Conservation (phyloP, 2,113 vertebrate species). For the Aegithalos caudatus region DNA sequence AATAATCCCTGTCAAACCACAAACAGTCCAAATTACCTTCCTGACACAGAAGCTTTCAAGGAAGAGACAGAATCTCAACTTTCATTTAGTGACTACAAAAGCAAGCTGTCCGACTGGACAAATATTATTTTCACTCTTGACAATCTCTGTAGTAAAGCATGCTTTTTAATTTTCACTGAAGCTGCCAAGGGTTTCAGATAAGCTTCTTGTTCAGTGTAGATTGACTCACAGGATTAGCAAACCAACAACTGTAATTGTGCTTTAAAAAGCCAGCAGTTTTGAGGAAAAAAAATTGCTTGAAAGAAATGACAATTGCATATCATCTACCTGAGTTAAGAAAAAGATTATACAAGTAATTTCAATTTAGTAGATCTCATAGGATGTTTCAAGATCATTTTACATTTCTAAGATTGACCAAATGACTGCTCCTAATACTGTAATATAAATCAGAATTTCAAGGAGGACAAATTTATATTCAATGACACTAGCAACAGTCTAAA, state of each 20-base stretch:
- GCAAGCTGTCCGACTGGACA: constrained; percentile 97
- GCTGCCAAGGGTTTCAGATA: constrained; percentile 74
- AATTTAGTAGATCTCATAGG: neutral
- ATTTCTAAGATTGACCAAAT: neutral
- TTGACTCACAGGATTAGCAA: constrained; percentile 81
- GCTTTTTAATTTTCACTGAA: constrained; percentile 86
- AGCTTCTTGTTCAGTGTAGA: constrained; percentile 74
- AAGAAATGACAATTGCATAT: constrained; percentile 54
- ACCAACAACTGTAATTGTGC: constrained; percentile 79
- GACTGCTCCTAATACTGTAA: neutral
- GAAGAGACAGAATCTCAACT: constrained; percentile 95
- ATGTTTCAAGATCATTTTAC: neutral
- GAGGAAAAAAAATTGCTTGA: constrained; percentile 19
- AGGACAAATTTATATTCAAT: neutral
- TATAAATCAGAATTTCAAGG: constrained; percentile 11
- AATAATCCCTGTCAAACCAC: constrained; percentile 99
- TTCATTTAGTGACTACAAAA: constrained; percentile 96
- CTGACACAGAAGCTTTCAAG: constrained; percentile 87
- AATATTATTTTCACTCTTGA: constrained; percentile 97
- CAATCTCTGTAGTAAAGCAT: constrained; percentile 88
- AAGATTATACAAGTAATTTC: constrained; percentile 4
- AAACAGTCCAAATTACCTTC: constrained; percentile 90
- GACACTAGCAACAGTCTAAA: neutral
- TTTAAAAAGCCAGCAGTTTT: constrained; percentile 58
- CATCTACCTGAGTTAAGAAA: constrained; percentile 73